Evolutionary conservation across 1,140 invertebrate species (phyloP).

Genomic region (Plectus sambesii): DNA sequence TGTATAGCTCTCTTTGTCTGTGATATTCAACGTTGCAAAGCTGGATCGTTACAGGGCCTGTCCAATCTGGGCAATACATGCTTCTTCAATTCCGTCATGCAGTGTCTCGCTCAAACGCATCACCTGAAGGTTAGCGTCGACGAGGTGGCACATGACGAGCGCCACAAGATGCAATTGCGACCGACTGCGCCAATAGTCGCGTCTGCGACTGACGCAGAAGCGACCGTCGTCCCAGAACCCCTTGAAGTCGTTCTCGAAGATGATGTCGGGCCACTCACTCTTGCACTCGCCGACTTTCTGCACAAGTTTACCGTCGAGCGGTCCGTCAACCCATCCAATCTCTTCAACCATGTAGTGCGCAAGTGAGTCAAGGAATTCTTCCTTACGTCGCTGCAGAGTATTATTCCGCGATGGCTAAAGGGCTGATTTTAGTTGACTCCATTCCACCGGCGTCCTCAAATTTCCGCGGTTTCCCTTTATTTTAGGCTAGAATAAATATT

Average conservation of each 20-base stretch:
- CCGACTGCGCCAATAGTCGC: conserved; percentile 16
- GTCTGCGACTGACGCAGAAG: conserved; percentile 17
- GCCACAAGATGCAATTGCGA: background rate
- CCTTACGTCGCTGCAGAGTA: too few species aligned
- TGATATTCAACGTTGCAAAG: conserved; percentile 17
- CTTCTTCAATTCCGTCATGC: conserved; percentile 89
- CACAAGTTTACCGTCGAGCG: conserved; percentile 53
- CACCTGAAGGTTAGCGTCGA: conserved; percentile 26
- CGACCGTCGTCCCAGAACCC: conserved; percentile 52
- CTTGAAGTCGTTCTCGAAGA: conserved; percentile 56
- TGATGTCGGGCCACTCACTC: conserved; percentile 60
- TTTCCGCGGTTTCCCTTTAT: too few species aligned
- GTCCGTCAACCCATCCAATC: conserved; percentile 56
- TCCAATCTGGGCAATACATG: conserved; percentile 93
- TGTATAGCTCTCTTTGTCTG: too few species aligned
- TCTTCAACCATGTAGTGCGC: conserved; percentile 63
- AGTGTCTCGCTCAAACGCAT: conserved; percentile 48
- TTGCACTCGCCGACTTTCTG: conserved; percentile 58
- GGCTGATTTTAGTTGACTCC: too few species aligned
- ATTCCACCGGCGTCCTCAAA: too few species aligned
- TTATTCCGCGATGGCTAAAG: too few species aligned
- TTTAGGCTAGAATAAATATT: too few species aligned
- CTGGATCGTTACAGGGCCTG: too few species aligned
- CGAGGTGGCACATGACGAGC: too few species aligned
- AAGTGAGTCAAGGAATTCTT: conserved; percentile 48